Evolutionary conservation across 1,140 invertebrate species (phyloP).

Genomic region (Drosophila seguyi): DNA sequence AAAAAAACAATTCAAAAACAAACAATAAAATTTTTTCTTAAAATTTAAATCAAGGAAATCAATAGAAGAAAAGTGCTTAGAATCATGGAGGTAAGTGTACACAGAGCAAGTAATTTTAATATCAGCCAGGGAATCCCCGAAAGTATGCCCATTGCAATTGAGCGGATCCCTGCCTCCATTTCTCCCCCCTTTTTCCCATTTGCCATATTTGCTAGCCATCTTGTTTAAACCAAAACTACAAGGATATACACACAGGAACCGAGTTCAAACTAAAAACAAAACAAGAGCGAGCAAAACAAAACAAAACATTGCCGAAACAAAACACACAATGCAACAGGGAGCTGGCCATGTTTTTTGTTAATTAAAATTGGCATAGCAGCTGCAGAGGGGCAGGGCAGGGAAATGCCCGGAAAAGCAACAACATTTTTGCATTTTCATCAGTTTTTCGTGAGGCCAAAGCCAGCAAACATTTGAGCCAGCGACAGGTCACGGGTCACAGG

Average conservation of each 20-base stretch:
- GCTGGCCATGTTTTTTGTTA: constrained; percentile 74
- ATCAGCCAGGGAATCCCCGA: constrained; percentile 2
- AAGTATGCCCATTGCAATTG: constrained; percentile 41
- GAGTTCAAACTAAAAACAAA: constrained; percentile 50
- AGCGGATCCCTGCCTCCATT: constrained; percentile 2
- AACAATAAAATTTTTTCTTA: background rate
- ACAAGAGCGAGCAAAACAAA: constrained; percentile 40
- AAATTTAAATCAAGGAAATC: background rate
- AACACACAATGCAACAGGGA: constrained; percentile 63
- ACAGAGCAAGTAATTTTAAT: background rate
- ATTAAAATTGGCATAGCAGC: constrained; percentile 76
- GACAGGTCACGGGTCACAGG: constrained; percentile 24
- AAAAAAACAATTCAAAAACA: background rate
- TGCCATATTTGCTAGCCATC: constrained; percentile 17
- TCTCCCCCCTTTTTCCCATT: background rate
- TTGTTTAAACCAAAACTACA: constrained; percentile 17
- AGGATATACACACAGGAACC: constrained; percentile 15
- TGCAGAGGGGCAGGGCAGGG: background rate
- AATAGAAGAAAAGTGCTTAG: background rate
- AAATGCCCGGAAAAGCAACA: constrained; percentile 9
- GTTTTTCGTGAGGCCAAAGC: constrained; percentile 6
- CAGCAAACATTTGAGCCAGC: constrained; percentile 25
- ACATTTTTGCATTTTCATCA: constrained; percentile 64
- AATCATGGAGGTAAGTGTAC: background rate
- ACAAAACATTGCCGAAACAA: constrained; percentile 39